Conservation (phyloP, 2,797 vertebrate genomes). For the Acestrorhynchus altus region DNA sequence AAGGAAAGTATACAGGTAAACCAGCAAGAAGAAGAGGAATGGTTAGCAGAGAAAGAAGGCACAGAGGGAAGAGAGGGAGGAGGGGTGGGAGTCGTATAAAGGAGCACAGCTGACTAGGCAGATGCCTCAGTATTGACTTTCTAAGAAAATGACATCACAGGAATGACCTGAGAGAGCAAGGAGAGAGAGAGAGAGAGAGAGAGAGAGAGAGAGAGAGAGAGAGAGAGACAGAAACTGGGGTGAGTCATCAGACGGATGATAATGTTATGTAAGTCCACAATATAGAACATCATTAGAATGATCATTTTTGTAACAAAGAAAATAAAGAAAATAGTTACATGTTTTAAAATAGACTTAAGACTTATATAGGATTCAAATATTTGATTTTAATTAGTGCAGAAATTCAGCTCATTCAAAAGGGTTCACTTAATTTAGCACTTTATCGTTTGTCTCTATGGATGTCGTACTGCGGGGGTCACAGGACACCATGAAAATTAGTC, state of each 20-base stretch:
- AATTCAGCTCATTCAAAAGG: no score
- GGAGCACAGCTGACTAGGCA: conserved; percentile 11
- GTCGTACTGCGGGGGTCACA: no score
- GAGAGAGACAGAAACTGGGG: background rate
- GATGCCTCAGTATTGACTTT: conserved; percentile 26
- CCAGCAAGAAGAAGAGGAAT: background rate
- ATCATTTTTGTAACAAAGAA: no score
- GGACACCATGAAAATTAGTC: no score
- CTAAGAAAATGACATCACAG: conserved; percentile 42
- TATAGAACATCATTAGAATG: no score
- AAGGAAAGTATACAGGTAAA: no score
- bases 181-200: conserved; percentile 1
- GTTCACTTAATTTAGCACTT: no score
- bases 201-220: background rate
- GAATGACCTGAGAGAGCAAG: conserved; percentile 5
- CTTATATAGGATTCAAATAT: no score
- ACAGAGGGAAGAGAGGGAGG: background rate
- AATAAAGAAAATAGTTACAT: no score
- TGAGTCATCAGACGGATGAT: background rate
- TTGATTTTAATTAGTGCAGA: no score
- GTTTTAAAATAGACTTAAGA: no score
- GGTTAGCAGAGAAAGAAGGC: background rate
- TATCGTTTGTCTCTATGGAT: no score
- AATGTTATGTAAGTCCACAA: background rate
- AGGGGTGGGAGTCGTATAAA: background rate